Base-by-base conservation (phyloP, 2,797 vertebrate species). In the Cichlasoma orientale region DNA sequence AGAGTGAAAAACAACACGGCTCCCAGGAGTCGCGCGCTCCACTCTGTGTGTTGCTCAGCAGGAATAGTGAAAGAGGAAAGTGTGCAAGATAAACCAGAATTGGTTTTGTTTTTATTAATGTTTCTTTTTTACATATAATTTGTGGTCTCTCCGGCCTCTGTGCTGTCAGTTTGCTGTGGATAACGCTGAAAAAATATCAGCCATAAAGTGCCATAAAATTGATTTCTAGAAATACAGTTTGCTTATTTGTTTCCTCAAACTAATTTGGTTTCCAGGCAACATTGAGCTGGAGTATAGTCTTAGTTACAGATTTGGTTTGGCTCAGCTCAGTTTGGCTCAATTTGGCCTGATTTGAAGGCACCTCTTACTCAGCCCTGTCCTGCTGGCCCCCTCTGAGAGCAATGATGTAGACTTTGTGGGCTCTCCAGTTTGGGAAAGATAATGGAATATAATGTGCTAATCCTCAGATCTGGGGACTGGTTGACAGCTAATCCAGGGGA, bases 401-500 rank as follows among this genome's bases (percentile, higher is more conserved):
- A 53, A 74, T 75, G 82, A 90, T 86, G 86, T 82, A 78, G 86
- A 87, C 88, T 78, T 88, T 87, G 80, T 78, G 80, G 89, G 90
- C 88, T 90, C 88, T 94, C 88, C 93, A 92, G 92, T 95, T 95
- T 93, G 86, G 87, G 85, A 82, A 90, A 95, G 94, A 95, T 95
- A 94, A 95, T 95, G 93, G 92, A 93, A 92, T 95, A 94, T 93
- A 94, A 93, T 90, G 90, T 94, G 92, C 89, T 95, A 95, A 95
- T 95, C 94, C 94, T 88, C 85, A 94, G 87, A 95, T 95, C 93
- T 94, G 91, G 92, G 92, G 90, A 93, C 91, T 84, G 92, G 92
- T 95, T 94, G 93, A 94, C 91, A 88, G 92, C 90, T 95, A 95
- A 96, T 95, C 95, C 92, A 86, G 82, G 92, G 91, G 93, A 94